phyloP scores from a whole-genome alignment of 2,113 vertebrate genomes.

The Penelope pileata region DNA sequence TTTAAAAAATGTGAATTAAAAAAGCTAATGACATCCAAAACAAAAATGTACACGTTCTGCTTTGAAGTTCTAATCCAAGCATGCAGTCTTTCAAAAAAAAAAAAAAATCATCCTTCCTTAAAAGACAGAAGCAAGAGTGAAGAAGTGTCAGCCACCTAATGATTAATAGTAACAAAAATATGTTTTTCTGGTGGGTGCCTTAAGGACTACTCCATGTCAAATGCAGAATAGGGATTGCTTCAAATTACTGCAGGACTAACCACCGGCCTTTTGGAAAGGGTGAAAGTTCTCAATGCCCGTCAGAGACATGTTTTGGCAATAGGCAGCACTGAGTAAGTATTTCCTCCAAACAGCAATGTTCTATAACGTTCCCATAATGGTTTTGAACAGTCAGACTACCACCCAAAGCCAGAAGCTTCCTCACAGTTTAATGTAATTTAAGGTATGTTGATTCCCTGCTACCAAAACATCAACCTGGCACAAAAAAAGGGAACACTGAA shows the following conservation, averaged over 20 bases:
- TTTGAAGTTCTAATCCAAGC: neutral
- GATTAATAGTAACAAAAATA: neutral
- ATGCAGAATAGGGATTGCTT: neutral
- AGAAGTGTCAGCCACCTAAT: neutral
- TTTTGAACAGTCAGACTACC: neutral
- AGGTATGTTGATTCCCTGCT: neutral
- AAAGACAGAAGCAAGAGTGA: neutral
- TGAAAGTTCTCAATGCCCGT: neutral
- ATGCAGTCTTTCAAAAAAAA: neutral
- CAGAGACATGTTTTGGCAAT: neutral
- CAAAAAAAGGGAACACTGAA: neutral
- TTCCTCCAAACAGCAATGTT: neutral
- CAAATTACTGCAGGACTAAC: neutral
- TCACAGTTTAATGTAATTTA: neutral
- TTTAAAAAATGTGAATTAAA: neutral
- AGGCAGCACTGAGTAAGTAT: neutral
- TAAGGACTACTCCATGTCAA: neutral
- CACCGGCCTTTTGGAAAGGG: neutral
- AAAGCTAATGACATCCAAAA: neutral
- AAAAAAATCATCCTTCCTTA: neutral
- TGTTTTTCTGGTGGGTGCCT: neutral
- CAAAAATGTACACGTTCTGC: neutral
- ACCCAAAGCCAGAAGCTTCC: neutral
- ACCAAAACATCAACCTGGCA: neutral
- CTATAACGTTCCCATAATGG: neutral